Evolutionary conservation across 2,888 invertebrate species (phyloP), one percentile per base, ranked within the genome.

Genomic region (Liopterus haemorrhoidalis): DNA sequence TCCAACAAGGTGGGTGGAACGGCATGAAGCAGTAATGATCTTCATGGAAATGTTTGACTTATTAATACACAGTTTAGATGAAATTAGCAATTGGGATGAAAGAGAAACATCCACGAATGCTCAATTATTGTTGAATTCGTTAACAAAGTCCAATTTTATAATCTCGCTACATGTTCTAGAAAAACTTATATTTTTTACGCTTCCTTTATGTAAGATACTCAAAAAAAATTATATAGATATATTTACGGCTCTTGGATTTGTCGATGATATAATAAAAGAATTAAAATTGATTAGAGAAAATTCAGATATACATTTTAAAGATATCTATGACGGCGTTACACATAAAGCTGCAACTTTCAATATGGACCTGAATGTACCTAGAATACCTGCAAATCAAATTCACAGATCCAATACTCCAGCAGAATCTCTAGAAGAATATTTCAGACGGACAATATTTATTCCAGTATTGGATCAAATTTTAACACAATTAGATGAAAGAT

Each of bases 211-310:
- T 35, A 35, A 20, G 16, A 35, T 35, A 14, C 21, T 36, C 2
- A 12, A 36, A 36, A 22, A 11, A 22, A 14, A 36, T 22, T 11
- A 36, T 36, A 22, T 21, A 36, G 36, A 36, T 11, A 9, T 36
- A 36, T n/a, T 15, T 36, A 24, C 36, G 21, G 36, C 36, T 21
- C 21, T 36, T 5, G 20, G 15, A 36, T 22, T 36, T n/a, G n/a
- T n/a, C n/a, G n/a, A n/a, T n/a, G n/a, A n/a, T n/a, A n/a, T n/a
- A n/a, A n/a, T n/a, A n/a, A n/a, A n/a, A n/a, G n/a, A n/a, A n/a
- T n/a, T n/a, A n/a, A n/a, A n/a, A n/a, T n/a, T n/a, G n/a, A n/a
- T n/a, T n/a, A n/a, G n/a, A n/a, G n/a, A n/a, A n/a, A n/a, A n/a
- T n/a, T n/a, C n/a, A n/a, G n/a, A n/a, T n/a, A n/a, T n/a, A n/a